Conservation (phyloP, 2,113 vertebrate species). For the Oreochromis spilurus region DNA sequence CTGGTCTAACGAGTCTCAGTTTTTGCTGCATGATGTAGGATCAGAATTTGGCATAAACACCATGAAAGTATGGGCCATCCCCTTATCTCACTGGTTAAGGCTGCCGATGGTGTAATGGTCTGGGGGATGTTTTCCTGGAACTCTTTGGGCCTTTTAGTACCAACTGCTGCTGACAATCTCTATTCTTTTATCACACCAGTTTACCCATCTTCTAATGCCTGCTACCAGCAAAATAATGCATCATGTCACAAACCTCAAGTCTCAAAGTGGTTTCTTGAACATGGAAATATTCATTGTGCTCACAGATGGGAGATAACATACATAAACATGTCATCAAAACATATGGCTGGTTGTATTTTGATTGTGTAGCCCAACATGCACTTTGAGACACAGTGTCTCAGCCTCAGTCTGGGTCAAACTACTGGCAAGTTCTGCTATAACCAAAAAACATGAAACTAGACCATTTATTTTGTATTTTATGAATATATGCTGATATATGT, state of each 20-base stretch:
- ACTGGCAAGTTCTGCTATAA: not conserved
- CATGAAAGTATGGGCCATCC: not conserved
- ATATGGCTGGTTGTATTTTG: not conserved
- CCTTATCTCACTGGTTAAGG: not conserved
- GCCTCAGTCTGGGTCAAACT: not conserved
- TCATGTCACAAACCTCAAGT: not conserved
- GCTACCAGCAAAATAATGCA: not conserved
- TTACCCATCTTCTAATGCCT: not conserved
- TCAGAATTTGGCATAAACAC: not conserved
- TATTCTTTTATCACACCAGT: not conserved
- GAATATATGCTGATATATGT: not conserved
- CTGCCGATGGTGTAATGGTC: rapidly evolving
- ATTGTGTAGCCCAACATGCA: not conserved
- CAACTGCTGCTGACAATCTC: not conserved
- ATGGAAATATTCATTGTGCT: not conserved
- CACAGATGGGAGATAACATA: not conserved
- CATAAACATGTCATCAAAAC: not conserved
- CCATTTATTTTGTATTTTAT: not conserved
- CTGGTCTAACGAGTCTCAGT: rapidly evolving
- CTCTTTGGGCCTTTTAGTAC: not conserved
- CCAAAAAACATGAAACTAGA: not conserved
- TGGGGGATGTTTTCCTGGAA: not conserved
- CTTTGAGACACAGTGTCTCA: not conserved
- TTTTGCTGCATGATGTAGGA: not conserved
- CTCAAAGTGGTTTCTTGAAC: not conserved